A percentile compares a stretch with the other conserved stretches of the same genome.
These are phyloP conservation scores for Helicoverpa assulta DNA, from an alignment of 2,888 invertebrate species.

Conservation along the genomic window DNA sequence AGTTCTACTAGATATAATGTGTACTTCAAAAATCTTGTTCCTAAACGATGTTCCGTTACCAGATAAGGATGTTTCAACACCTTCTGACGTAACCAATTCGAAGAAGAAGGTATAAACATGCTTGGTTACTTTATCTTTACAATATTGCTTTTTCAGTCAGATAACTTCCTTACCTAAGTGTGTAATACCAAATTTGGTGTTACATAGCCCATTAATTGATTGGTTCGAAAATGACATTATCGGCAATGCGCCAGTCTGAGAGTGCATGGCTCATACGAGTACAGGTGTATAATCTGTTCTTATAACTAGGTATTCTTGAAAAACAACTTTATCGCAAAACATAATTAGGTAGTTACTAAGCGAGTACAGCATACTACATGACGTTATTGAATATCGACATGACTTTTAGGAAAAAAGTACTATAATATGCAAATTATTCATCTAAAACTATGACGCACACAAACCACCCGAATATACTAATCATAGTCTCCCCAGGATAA, in stretches of 20 bases:
- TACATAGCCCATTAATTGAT: neutral
- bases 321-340: too few relatives aligned
- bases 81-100: constrained; percentile 45
- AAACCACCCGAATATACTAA: constrained; percentile 21
- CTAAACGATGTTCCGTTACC: constrained; percentile 56
- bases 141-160: constrained; percentile 9
- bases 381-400: neutral
- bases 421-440: neutral
- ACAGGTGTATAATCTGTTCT: too few relatives aligned
- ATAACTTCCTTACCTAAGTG: constrained; percentile 2
- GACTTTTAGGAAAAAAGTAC: neutral
- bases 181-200: neutral
- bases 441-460: constrained; percentile 35
- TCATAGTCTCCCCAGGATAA: constrained; percentile 33
- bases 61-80: constrained; percentile 51
- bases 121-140: constrained; percentile 10
- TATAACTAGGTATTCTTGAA: too few relatives aligned
- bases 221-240: neutral
- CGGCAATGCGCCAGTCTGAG: too few relatives aligned
- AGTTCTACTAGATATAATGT: constrained; percentile 48
- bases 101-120: constrained; percentile 31
- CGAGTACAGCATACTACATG: neutral
- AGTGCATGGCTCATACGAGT: neutral
- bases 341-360: neutral
- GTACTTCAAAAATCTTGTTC: constrained; percentile 58